Evolutionary conservation across 2,888 invertebrate genomes (phyloP), one percentile per base, ranked within the genome.

Genomic region (Chalcis sispes): DNA sequence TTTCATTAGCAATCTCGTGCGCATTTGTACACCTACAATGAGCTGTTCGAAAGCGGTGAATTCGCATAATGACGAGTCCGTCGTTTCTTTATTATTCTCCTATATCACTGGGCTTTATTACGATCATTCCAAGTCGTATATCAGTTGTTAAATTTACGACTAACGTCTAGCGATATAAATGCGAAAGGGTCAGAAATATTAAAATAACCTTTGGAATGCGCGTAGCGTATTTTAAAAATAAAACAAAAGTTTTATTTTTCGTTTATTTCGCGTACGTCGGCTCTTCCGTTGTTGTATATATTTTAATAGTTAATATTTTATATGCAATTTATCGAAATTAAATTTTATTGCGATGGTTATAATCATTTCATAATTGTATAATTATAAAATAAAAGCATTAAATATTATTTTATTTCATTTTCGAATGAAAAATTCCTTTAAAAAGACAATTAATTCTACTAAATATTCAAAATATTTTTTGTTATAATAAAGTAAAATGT

Each of bases 91-190:
- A 75, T 70, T 70, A 70, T 75, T 70, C 65, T 13, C 58, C 75
- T 75, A 75, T 65, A 75, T 75, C 75, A 75, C 65, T 40, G 42
- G 13, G 13, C 42, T 75, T 75, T 75, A 75, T 75, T 58, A 52
- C 75, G 75, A 75, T 75, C 75, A 75, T 59, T 75, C 65, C 42
- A 18, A 52, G 65, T 50, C 59, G 42, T 75, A 75, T 70, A 70
- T 75, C 70, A 70, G 52, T 15, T n/a, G 32, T 13, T 54, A 64
- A 65, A 75, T 75, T 75, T 75, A 75, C 70, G 59, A 23, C 29
- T 27, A 46, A 56, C 74, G 69, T 56, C 62, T 7, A 46, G 62
- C 7, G 56, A 46, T 56, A 62, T 54, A 40, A 66, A 66, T 66
- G 52, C 61, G 40, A 23, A 42, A 13, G 13, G 42, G 50, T n/a